Evolutionary conservation across 1,140 invertebrate genomes (phyloP).

Genomic region (Drosophila auraria): DNA sequence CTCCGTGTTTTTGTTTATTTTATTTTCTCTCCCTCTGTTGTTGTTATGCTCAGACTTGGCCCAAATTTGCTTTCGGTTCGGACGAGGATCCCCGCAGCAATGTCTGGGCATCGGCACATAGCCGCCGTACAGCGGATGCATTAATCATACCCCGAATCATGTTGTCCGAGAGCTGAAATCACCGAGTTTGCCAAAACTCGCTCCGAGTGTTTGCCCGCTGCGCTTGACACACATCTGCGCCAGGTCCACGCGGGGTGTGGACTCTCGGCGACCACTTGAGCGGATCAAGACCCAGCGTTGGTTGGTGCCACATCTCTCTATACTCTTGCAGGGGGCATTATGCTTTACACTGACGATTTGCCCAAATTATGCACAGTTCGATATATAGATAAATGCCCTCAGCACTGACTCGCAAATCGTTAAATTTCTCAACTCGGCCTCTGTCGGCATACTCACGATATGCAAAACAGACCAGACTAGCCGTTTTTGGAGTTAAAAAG

Average conservation of each 20-base stretch:
- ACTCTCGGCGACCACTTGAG: slow-evolving; percentile 23
- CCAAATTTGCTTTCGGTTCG: slow-evolving; percentile 55
- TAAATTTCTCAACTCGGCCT: background rate
- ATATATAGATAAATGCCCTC: background rate
- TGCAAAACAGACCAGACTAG: too few relatives aligned
- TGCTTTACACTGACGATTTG: background rate
- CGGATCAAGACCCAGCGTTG: slow-evolving; percentile 31
- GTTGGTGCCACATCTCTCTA: background rate
- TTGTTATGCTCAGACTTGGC: slow-evolving; percentile 73
- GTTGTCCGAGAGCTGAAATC: slow-evolving; percentile 42
- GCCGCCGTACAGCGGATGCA: slow-evolving; percentile 54
- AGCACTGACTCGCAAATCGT: background rate
- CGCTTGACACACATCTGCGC: slow-evolving; percentile 73
- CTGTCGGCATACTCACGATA: too few relatives aligned
- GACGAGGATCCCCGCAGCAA: slow-evolving; percentile 46
- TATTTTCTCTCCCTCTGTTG: slow-evolving; percentile 46
- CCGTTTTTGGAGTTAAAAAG: too few relatives aligned
- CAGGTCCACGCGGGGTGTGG: slow-evolving; percentile 15
- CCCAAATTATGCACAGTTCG: background rate
- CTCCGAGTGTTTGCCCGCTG: slow-evolving; percentile 72
- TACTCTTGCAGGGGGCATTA: background rate
- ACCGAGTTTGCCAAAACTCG: slow-evolving; percentile 49
- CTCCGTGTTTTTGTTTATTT: slow-evolving; percentile 64
- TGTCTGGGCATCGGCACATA: slow-evolving; percentile 55
- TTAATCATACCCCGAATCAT: slow-evolving; percentile 70